Base-by-base conservation (phyloP, 2,888 invertebrate genomes). In the Phortica okadai region DNA sequence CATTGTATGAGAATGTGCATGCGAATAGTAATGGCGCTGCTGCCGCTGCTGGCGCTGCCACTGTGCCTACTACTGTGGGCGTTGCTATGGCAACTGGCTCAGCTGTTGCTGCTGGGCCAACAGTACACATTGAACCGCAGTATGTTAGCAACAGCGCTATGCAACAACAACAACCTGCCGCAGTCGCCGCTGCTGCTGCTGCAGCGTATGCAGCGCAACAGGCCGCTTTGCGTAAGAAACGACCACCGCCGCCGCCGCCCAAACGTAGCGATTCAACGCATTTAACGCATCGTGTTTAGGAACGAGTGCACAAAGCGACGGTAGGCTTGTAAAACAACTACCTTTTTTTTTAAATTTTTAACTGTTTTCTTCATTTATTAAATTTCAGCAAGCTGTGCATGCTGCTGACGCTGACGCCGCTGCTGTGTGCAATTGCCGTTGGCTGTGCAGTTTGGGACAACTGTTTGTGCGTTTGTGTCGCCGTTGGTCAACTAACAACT, bases 211-310 rank as follows among this genome's bases (percentile, higher is more conserved):
- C 88, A 11, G 21, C 21, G 21, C 21, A 21, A 21, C 21, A 21
- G 21, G 21, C 21, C 21, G 21, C 21, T 21, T 80, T 90, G 74
- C 92, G 93, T 74, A 95, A 95, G 84, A 95, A 95, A 90, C 93
- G 95, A 83, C 96, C 96, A 66, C 97, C 97, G 14, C 97, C 97
- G 2, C 97, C 97, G 50, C 97, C 97, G n/a, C 97, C 97, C 1
- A 96, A 96, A 83, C 94, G 97, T 79, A 96, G 96, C 89, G 97
- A 97, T 89, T 95, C 95, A n/a, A 96, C 96, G n/a, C 96, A 96
- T 85, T 92, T 96, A 78, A 95, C 95, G 78, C 91, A 92, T 83
- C 87, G 91, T 74, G 88, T 90, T 83, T 91, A 90, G 84, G 78
- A 74, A 73, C 82, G 79, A 59, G 6, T 45, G 6, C 45, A 6